Evolutionary conservation across 2,888 invertebrate species (phyloP), one percentile per base, ranked within the genome.

Genomic region (Rotaria sp.): DNA sequence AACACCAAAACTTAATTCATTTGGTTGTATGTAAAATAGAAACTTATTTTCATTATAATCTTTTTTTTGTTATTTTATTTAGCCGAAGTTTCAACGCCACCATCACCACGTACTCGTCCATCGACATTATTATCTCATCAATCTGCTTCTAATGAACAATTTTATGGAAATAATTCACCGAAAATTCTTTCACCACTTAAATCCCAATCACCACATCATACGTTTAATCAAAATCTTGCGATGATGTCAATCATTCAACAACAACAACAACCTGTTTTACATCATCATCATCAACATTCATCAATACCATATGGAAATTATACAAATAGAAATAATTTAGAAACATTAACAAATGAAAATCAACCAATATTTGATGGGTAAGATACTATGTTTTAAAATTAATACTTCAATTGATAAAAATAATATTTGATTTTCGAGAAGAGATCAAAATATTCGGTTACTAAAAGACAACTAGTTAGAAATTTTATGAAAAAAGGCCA

Each of bases 131-230:
- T 45, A 80, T 45, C 41, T 45, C 80, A 45, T 45, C 80, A 41
- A 80, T 21, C 35, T 30, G 67, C 67, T 35, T 67, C 67, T 21
- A 67, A 67, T 67, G 67, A 35, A 67, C 80, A 80, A 26, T 80
- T 45, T 80, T 45, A 80, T 80, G 45, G 45, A 80, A 41, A 80
- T 45, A 41, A 41, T 15, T 80, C 80, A 80, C 41, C 80, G n/a
- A 80, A 41, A 80, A 45, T 80, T 5, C n/a, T n/a, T 41, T 45
- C 80, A 45, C 80, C 80, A 80, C 80, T 80, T 80, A 67, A 67
- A 38, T 45, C 80, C 13, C 80, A 80, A 80, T 80, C 80, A 45
- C 80, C 80, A 45, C 80, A 45, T n/a, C 80, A 80, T 80, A 45
- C 45, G 8, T 41, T 80, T 5, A 80, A 45, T 80, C 80, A 45